Conservation (phyloP, 2,797 vertebrate species). For the Rhynchotus rufescens region DNA sequence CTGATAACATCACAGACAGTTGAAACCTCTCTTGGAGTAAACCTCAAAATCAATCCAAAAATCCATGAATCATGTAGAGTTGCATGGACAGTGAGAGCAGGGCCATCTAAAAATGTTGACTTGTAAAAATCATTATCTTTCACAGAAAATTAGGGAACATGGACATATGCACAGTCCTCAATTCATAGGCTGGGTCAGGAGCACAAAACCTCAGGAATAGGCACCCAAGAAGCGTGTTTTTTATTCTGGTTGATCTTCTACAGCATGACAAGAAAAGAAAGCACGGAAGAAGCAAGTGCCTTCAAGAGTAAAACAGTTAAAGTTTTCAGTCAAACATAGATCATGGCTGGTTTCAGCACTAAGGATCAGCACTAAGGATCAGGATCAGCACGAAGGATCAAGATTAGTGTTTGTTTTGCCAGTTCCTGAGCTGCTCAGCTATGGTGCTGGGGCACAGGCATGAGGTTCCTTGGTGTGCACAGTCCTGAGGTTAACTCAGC, state of each 20-base stretch:
- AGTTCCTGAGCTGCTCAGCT: background rate
- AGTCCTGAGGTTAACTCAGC: background rate
- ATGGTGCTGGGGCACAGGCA: background rate
- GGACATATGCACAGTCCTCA: background rate
- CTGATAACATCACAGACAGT: slow-evolving; percentile 45
- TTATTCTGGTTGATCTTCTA: background rate
- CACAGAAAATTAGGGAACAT: background rate
- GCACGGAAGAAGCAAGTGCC: background rate
- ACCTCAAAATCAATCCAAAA: background rate
- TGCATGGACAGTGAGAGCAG: background rate
- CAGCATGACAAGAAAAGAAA: background rate
- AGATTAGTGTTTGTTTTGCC: background rate
- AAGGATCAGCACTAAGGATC: no score
- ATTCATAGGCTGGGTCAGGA: background rate
- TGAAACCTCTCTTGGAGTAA: slow-evolving; percentile 22
- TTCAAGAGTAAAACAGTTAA: background rate
- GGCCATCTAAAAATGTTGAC: background rate
- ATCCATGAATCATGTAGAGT: background rate
- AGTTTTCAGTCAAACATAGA: background rate
- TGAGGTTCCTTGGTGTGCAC: background rate
- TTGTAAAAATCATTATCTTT: background rate
- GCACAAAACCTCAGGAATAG: background rate
- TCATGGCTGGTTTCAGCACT: background rate
- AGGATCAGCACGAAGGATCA: no score
- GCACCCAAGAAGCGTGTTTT: background rate